phyloP scores from a whole-genome alignment of 2,797 vertebrate genomes.

The Falco naumanni region DNA sequence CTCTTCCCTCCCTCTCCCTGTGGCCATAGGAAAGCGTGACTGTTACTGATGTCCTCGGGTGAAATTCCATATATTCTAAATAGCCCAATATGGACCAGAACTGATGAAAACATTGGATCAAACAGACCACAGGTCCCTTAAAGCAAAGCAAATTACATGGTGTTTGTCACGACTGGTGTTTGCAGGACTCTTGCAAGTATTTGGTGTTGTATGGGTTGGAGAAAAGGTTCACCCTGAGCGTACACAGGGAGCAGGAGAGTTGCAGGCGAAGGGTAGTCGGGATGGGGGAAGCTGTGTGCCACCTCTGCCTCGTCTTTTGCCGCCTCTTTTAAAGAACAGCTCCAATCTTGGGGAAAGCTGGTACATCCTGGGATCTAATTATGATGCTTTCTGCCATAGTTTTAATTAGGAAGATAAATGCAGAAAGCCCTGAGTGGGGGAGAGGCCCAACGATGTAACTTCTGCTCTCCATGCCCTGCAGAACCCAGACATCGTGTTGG shows the following conservation, averaged over 20 bases:
- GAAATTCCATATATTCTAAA: neutral
- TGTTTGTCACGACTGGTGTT: neutral
- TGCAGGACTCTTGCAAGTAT: neutral
- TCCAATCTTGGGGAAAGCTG: fast-evolving
- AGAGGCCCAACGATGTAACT: fast-evolving
- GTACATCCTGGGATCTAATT: neutral
- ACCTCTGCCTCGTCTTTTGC: neutral
- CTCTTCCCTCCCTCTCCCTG: neutral
- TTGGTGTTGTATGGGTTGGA: neutral
- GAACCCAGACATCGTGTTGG: conserved; percentile 99
- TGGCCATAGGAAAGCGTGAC: fast-evolving
- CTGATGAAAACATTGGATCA: neutral
- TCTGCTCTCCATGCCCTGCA: conserved; percentile 68
- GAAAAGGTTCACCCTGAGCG: neutral
- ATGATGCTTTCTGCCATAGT: no score
- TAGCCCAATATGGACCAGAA: neutral
- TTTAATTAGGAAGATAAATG: neutral
- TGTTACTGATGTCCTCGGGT: neutral
- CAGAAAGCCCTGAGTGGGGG: neutral
- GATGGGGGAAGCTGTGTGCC: neutral
- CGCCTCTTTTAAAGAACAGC: neutral
- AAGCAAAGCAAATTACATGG: neutral
- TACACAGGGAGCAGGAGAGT: neutral
- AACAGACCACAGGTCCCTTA: neutral
- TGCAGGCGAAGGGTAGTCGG: neutral